Evolutionary conservation across 2,888 invertebrate genomes (phyloP).

Genomic region (Andrena bicolor): DNA sequence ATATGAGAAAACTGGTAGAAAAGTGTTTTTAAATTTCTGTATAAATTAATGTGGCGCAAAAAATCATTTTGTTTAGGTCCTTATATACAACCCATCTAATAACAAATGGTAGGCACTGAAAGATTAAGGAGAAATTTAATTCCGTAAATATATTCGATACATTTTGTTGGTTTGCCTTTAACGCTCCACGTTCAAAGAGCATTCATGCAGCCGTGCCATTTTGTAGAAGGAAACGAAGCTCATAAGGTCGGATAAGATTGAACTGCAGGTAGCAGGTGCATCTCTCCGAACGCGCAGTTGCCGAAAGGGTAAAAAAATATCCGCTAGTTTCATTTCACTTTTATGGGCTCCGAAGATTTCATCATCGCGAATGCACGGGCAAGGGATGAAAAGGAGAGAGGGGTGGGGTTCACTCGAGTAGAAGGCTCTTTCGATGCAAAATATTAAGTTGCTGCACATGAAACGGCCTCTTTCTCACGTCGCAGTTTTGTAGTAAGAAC

Average conservation of each 20-base stretch:
- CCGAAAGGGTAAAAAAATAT: slow-evolving; percentile 49
- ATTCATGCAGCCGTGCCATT: not conserved
- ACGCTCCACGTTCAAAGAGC: not conserved
- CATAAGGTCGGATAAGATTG: slow-evolving; percentile 33
- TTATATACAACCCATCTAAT: too few relatives aligned
- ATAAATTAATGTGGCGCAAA: too few relatives aligned
- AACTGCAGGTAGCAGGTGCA: slow-evolving; percentile 45
- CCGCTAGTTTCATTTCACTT: slow-evolving; percentile 63
- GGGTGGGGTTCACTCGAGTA: slow-evolving; percentile 45
- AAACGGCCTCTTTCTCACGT: not conserved
- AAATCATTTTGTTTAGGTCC: too few relatives aligned
- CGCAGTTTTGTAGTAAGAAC: not conserved
- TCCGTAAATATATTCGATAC: not conserved
- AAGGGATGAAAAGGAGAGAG: slow-evolving; percentile 28
- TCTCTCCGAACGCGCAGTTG: slow-evolving; percentile 11
- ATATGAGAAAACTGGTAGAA: too few relatives aligned
- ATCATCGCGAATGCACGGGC: slow-evolving; percentile 48
- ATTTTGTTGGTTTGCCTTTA: not conserved
- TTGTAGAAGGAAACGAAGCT: not conserved
- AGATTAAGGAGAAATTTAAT: not conserved
- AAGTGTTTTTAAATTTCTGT: too few relatives aligned
- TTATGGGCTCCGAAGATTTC: slow-evolving; percentile 66
- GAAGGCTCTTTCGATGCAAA: slow-evolving; percentile 57
- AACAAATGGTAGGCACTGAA: not conserved
- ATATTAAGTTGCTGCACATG: slow-evolving; percentile 63